phyloP scores from a whole-genome alignment of 2,113 vertebrate genomes.

The Vulpes ferrilata region DNA sequence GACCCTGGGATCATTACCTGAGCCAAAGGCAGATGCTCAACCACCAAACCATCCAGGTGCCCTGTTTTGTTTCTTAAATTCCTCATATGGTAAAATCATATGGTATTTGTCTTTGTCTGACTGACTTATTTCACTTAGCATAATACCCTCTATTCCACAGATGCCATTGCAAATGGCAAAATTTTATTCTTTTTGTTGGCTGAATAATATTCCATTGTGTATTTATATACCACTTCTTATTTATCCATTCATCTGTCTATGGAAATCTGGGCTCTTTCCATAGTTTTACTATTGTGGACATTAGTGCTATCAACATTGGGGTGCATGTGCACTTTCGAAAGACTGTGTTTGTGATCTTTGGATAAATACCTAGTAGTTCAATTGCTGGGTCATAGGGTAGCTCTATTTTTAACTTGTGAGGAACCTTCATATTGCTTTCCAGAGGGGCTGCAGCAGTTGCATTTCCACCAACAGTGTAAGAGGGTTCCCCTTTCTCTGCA shows the following conservation, averaged over 20 bases:
- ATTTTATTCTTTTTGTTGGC: background rate
- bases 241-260: background rate
- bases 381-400: background rate
- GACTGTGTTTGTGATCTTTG: background rate
- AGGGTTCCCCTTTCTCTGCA: background rate
- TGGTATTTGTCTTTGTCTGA: background rate
- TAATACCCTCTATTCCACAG: background rate
- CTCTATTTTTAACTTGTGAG: background rate
- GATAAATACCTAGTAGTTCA: background rate
- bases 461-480: background rate
- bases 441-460: background rate
- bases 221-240: background rate
- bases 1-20: too few relatives aligned
- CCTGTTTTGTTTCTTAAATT: background rate
- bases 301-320: background rate
- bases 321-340: background rate
- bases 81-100: background rate
- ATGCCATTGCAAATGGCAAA: background rate
- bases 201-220: background rate
- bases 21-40: too few relatives aligned
- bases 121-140: background rate
- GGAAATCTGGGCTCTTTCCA: background rate
- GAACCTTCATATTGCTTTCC: background rate
- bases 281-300: background rate
- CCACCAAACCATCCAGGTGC: too few relatives aligned